Evolutionary conservation across 2,797 vertebrate genomes (phyloP).

Genomic region (Anguilla pacifica): DNA sequence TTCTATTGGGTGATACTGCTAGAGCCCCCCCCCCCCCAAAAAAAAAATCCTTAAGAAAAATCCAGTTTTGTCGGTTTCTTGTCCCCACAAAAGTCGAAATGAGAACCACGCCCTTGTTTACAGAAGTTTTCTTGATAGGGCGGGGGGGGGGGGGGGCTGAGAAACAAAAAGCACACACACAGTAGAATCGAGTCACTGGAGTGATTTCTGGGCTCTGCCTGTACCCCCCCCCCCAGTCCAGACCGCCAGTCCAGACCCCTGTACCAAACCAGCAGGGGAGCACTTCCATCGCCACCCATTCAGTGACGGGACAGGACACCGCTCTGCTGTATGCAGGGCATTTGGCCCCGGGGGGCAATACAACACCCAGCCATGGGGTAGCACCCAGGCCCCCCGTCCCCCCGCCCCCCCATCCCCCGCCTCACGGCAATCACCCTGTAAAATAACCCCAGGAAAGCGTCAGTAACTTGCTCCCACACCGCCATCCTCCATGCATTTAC

Average conservation of each 20-base stretch:
- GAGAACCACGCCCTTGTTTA: background rate
- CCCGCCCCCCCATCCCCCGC: background rate
- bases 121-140: background rate
- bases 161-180: slow-evolving; percentile 15
- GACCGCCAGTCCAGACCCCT: background rate
- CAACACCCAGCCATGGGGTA: background rate
- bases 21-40: no score
- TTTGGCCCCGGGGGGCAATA: no score
- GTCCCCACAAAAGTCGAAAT: no score
- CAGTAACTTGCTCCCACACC: background rate
- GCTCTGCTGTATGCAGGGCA: background rate
- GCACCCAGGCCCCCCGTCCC: background rate
- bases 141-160: background rate
- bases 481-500: background rate
- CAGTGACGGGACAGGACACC: background rate
- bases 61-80: no score
- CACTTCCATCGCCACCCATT: background rate
- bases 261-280: background rate
- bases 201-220: background rate
- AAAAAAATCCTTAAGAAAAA: no score
- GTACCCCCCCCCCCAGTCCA: background rate
- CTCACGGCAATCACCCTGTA: background rate
- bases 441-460: background rate
- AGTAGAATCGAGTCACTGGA: background rate
- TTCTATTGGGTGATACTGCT: no score